Evolutionary conservation across 1,140 invertebrate genomes (phyloP).

Genomic region (Uloborus diversus): DNA sequence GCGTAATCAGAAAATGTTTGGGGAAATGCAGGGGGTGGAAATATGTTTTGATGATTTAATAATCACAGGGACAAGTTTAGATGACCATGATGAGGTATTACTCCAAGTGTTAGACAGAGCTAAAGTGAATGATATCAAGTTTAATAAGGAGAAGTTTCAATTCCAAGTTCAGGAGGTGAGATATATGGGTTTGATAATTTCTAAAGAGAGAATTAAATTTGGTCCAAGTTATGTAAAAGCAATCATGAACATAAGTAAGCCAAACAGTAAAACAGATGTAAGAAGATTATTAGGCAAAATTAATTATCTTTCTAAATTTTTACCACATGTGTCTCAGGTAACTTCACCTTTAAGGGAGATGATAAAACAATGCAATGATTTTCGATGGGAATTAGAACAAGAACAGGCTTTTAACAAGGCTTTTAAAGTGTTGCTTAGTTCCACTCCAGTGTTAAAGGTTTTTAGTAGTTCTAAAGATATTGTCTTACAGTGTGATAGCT

Average conservation of each 20-base stretch:
- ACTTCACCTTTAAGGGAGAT: constrained; percentile 47
- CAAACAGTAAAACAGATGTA: no score
- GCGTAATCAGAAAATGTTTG: background rate
- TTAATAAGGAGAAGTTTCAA: constrained; percentile 43
- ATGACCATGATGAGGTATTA: constrained; percentile 6
- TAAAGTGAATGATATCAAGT: constrained; percentile 10
- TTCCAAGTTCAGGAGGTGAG: constrained; percentile 24
- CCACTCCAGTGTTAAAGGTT: constrained; percentile 19
- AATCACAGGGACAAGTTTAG: background rate
- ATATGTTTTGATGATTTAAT: constrained; percentile 40
- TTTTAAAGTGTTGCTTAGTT: constrained; percentile 9
- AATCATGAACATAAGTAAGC: no score
- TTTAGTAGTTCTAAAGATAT: constrained; percentile 14
- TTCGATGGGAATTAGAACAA: background rate
- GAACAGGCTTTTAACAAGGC: constrained; percentile 13
- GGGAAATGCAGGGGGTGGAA: background rate
- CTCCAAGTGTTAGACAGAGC: background rate
- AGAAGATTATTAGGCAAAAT: constrained; percentile 24
- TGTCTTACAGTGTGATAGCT: constrained; percentile 29
- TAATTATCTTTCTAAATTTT: constrained; percentile 41
- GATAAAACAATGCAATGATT: no score
- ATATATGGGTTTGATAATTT: constrained; percentile 4
- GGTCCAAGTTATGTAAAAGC: no score
- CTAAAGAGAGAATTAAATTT: no score
- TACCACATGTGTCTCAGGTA: constrained; percentile 21